phyloP scores from a whole-genome alignment of 1,140 invertebrate species.

The Gryon sp. region DNA sequence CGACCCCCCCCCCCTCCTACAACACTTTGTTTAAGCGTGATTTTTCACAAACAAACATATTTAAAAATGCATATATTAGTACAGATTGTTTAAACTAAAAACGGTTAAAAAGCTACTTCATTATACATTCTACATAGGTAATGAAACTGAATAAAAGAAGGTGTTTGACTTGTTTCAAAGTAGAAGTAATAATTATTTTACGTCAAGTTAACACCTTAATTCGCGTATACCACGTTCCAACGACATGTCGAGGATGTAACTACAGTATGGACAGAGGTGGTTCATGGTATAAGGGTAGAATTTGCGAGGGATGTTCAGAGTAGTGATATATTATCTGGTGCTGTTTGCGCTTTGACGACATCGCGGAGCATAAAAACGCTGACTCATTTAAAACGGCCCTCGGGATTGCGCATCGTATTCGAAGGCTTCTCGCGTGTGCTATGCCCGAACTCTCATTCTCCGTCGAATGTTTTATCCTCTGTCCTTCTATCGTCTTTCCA shows the following conservation, averaged over 20 bases:
- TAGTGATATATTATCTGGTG: constrained; percentile 78
- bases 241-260: constrained; percentile 58
- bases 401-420: constrained; percentile 74
- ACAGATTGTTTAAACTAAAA: too few relatives aligned
- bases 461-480: constrained; percentile 56
- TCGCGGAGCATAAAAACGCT: constrained; percentile 80
- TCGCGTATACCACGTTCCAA: constrained; percentile 55
- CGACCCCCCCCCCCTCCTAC: too few relatives aligned
- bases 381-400: constrained; percentile 80
- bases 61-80: too few relatives aligned
- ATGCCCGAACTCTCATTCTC: constrained; percentile 56
- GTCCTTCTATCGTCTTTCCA: constrained; percentile 61
- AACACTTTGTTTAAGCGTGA: too few relatives aligned
- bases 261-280: constrained; percentile 64
- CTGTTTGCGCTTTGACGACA: constrained; percentile 81
- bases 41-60: too few relatives aligned
- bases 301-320: constrained; percentile 69
- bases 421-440: constrained; percentile 72
- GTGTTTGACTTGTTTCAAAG: constrained; percentile 2
- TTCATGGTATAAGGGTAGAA: constrained; percentile 60
- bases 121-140: too few relatives aligned
- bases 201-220: constrained; percentile 63
- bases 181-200: constrained; percentile 47
- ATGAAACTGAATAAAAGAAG: too few relatives aligned
- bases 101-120: too few relatives aligned